phyloP scores from a whole-genome alignment of 92 coral and sea anemone species.

The Galaxea fascicularis region DNA sequence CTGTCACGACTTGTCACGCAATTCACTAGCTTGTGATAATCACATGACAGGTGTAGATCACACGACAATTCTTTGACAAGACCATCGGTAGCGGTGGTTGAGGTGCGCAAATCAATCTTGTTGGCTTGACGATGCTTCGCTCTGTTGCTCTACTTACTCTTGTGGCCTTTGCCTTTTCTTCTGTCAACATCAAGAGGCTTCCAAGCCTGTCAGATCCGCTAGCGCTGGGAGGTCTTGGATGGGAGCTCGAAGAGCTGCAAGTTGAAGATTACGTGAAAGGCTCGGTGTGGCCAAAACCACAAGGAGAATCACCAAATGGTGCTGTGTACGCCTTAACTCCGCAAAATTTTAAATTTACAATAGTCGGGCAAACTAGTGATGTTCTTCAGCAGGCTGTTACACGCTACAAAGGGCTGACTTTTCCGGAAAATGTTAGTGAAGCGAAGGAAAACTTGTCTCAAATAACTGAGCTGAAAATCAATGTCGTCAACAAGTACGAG shows the following conservation, averaged over 20 bases:
- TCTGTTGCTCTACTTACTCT: constrained; percentile 9
- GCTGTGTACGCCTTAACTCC: constrained; percentile 63
- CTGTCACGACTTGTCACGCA: background rate
- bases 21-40: constrained; percentile 5
- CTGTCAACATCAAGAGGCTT: constrained; percentile 38
- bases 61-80: background rate
- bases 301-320: constrained; percentile 60
- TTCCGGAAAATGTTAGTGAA: constrained; percentile 66
- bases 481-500: constrained; percentile 75
- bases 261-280: constrained; percentile 83
- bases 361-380: constrained; percentile 74
- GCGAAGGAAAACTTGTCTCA: constrained; percentile 43
- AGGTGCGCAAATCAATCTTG: too few species aligned
- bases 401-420: constrained; percentile 78
- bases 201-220: constrained; percentile 73
- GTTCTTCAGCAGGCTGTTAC: constrained; percentile 73
- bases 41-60: constrained; percentile 7
- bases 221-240: constrained; percentile 32
- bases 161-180: constrained; percentile 19
- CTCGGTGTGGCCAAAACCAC: constrained; percentile 92
- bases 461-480: constrained; percentile 55
- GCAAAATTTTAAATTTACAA: constrained; percentile 57
- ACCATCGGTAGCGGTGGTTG: background rate
- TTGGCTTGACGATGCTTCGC: background rate
- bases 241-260: constrained; percentile 43